A percentile compares a stretch with the other conserved stretches of the same genome.
These are phyloP conservation scores for Styela plicata DNA, from an alignment of 23 tunicate species.

Conservation along the genomic window DNA sequence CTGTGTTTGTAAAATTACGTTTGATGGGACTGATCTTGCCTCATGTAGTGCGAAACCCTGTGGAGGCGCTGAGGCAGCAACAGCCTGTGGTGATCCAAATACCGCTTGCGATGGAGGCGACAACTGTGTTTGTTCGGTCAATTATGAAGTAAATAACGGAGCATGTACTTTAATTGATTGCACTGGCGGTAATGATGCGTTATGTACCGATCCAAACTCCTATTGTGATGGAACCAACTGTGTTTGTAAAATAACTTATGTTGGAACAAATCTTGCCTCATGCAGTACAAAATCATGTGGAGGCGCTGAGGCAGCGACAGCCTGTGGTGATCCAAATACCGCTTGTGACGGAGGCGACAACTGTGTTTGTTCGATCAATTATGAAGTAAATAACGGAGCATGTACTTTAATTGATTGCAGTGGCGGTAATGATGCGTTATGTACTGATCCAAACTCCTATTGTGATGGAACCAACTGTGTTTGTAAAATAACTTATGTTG, in stretches of 20 bases:
- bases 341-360: neutral
- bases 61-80: neutral
- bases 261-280: neutral
- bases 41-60: neutral
- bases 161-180: neutral
- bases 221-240: neutral
- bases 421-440: neutral
- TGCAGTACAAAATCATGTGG: neutral
- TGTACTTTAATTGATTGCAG: neutral
- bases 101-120: neutral
- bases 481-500: neutral
- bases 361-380: neutral
- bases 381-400: neutral
- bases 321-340: neutral
- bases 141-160: neutral
- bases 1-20: neutral
- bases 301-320: neutral
- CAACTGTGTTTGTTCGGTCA: neutral
- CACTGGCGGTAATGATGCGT: neutral
- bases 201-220: neutral
- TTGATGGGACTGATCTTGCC: neutral
- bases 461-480: neutral
- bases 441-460: neutral
- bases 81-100: neutral
- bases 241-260: neutral